Percentiles rank a stretch among this genome's conserved stretches.
Evolutionary conservation across 2,888 invertebrate species (phyloP).

Genomic region (Stenurella melanura): DNA sequence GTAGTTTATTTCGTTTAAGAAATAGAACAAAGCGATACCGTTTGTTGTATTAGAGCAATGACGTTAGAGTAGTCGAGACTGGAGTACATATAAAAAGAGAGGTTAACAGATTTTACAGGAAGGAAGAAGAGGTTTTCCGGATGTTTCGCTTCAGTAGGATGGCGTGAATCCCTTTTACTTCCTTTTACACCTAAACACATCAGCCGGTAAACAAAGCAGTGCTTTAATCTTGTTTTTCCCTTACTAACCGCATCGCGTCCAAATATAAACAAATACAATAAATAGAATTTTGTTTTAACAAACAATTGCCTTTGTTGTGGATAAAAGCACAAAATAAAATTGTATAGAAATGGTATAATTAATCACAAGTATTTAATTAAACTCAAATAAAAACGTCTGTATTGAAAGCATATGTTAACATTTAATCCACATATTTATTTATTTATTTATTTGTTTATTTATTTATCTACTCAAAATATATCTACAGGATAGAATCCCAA

Average conservation of each 20-base stretch:
- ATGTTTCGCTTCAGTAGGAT: slow-evolving; percentile 42
- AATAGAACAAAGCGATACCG: not conserved
- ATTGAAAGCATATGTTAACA: no score
- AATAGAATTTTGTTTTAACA: slow-evolving; percentile 32
- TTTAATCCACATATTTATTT: not conserved
- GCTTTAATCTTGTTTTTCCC: slow-evolving; percentile 47
- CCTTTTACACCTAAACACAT: slow-evolving; percentile 51
- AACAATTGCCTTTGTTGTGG: slow-evolving; percentile 7
- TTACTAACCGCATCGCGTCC: slow-evolving; percentile 37
- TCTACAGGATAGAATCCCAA: no score
- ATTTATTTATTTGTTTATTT: no score
- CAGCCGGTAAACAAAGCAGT: slow-evolving; percentile 44
- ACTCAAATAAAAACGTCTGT: not conserved
- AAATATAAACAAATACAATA: slow-evolving; percentile 46
- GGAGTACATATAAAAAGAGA: slow-evolving; percentile 35
- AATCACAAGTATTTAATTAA: not conserved
- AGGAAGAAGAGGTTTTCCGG: slow-evolving; percentile 51
- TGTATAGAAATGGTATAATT: not conserved
- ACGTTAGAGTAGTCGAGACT: slow-evolving; percentile 30
- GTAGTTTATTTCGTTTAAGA: not conserved
- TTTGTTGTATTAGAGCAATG: slow-evolving; percentile 52
- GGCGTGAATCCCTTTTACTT: slow-evolving; percentile 46
- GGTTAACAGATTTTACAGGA: slow-evolving; percentile 49
- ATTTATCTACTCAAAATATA: no score
- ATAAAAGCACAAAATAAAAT: not conserved